These are phyloP conservation scores for Lepidurus couesii DNA, from an alignment of 1,140 invertebrate genomes.

Conservation along the genomic window DNA sequence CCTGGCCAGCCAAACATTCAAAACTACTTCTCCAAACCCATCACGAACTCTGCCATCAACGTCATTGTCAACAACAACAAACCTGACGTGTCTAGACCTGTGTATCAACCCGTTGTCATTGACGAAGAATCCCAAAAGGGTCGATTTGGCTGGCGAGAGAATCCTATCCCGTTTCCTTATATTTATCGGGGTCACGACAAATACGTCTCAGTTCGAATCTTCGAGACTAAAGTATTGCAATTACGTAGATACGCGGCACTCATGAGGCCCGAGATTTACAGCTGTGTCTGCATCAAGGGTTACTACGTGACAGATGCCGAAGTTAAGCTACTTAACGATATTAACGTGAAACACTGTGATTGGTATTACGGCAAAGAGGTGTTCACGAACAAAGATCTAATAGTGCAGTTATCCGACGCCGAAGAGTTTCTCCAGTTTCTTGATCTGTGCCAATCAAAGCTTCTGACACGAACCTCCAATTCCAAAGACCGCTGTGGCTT, in stretches of 20 bases:
- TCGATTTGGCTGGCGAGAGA: conserved; percentile 76
- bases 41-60: background rate
- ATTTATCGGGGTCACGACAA: conserved; percentile 75
- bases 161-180: conserved; percentile 64
- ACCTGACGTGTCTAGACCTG: background rate
- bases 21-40: conserved; percentile 49
- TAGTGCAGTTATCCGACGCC: conserved; percentile 78
- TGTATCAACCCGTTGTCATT: conserved; percentile 39
- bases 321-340: conserved; percentile 83
- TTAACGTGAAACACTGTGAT: conserved; percentile 87
- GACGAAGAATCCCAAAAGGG: conserved; percentile 77
- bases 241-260: conserved; percentile 62
- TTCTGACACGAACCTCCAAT: conserved; percentile 51
- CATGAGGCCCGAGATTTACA: conserved; percentile 74
- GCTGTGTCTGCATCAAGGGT: conserved; percentile 81
- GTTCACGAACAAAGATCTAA: conserved; percentile 84
- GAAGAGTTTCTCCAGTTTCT: conserved; percentile 84
- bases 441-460: conserved; percentile 77
- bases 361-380: conserved; percentile 77
- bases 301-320: conserved; percentile 89
- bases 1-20: conserved; percentile 51
- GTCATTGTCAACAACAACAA: background rate
- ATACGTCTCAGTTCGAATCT: conserved; percentile 84
- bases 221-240: conserved; percentile 58
- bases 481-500: conserved; percentile 80